phyloP scores from a whole-genome alignment of 1,140 invertebrate genomes.

The Frieseomelitta varia region DNA sequence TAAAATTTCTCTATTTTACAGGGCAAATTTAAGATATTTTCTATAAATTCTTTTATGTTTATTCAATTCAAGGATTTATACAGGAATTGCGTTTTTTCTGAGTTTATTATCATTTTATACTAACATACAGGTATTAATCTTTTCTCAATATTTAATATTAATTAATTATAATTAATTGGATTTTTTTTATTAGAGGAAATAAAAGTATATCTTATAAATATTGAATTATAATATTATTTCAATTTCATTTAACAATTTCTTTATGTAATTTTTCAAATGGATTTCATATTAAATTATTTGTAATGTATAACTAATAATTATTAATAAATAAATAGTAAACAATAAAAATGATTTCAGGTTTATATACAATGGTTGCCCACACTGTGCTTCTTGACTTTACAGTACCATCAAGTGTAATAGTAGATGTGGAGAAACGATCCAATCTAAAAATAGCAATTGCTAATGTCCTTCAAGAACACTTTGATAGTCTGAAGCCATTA shows the following conservation, averaged over 20 bases:
- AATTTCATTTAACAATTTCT: neutral
- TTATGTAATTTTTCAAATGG: neutral
- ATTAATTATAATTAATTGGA: neutral
- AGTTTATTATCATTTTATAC: slow-evolving; percentile 22
- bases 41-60: slow-evolving; percentile 26
- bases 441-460: slow-evolving; percentile 86
- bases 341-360: slow-evolving; percentile 33
- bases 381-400: slow-evolving; percentile 91
- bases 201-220: neutral
- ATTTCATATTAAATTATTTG: neutral
- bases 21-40: slow-evolving; percentile 6
- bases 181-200: neutral
- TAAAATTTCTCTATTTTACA: slow-evolving; percentile 7
- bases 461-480: slow-evolving; percentile 86
- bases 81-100: slow-evolving; percentile 19
- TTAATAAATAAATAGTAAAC: neutral
- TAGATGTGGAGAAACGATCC: slow-evolving; percentile 85
- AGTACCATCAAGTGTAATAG: slow-evolving; percentile 86
- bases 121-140: slow-evolving; percentile 35
- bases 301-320: neutral
- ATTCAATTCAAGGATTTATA: slow-evolving; percentile 19
- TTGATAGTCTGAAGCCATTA: slow-evolving; percentile 86
- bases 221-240: neutral
- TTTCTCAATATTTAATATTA: neutral
- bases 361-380: slow-evolving; percentile 88